Conservation (phyloP, 2,888 invertebrate species). For the Epiblema foenella region DNA sequence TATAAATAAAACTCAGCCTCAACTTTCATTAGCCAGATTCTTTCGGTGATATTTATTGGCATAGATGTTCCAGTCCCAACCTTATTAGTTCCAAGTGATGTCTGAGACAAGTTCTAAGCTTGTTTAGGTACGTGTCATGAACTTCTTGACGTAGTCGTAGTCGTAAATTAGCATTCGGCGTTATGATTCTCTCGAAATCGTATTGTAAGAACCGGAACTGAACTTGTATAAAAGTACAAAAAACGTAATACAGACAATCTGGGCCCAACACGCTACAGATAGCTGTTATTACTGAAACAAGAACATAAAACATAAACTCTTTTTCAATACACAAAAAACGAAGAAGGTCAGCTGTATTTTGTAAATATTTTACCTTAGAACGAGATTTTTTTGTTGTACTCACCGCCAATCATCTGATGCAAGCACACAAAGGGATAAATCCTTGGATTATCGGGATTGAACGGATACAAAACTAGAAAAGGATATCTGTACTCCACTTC, state of each 20-base stretch:
- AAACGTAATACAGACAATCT: constrained; percentile 60
- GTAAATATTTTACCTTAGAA: background rate
- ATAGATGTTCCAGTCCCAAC: constrained; percentile 48
- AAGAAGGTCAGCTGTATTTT: background rate
- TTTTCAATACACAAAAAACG: background rate
- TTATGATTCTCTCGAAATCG: constrained; percentile 54
- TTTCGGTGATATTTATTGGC: background rate
- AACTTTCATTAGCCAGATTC: too few species aligned
- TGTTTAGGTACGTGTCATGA: constrained; percentile 46
- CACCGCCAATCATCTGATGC: constrained; percentile 16
- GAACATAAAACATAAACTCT: background rate
- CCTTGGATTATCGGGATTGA: constrained; percentile 54
- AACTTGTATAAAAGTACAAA: constrained; percentile 61
- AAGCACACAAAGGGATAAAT: constrained; percentile 56
- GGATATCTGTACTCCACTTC: constrained; percentile 56
- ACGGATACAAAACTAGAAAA: constrained; percentile 61
- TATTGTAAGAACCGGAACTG: constrained; percentile 58
- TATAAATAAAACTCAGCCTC: too few species aligned
- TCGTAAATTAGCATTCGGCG: constrained; percentile 31
- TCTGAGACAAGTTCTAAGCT: constrained; percentile 51
- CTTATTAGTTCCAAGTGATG: constrained; percentile 60
- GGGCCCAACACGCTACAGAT: constrained; percentile 56
- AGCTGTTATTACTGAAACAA: constrained; percentile 47
- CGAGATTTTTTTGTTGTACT: background rate
- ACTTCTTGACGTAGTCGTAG: constrained; percentile 8